A percentile compares a stretch with the other conserved stretches of the same genome.
Conservation (phyloP, 92 coral and sea anemone species). For the Umimayanthus kanabou region DNA sequence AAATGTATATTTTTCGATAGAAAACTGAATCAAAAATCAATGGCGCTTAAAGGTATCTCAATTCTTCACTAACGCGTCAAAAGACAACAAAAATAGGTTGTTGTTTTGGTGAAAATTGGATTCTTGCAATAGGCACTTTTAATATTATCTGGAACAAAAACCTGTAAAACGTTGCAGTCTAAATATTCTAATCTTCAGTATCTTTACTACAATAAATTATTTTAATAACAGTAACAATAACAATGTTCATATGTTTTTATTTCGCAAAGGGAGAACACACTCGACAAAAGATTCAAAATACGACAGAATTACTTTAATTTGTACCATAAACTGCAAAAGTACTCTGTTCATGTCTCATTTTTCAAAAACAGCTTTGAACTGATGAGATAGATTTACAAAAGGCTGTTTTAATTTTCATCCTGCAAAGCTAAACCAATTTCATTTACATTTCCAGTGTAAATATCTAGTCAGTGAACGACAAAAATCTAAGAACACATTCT, state of each 20-base stretch:
- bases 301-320: not conserved
- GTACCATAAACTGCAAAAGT: not conserved
- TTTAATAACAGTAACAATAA: not conserved
- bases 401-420: not conserved
- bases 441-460: slow-evolving; percentile 10
- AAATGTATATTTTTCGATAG: too few species aligned
- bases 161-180: not conserved
- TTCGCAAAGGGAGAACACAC: not conserved
- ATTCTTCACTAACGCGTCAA: not conserved
- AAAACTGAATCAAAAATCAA: too few species aligned
- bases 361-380: not conserved
- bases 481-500: not conserved
- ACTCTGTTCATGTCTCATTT: not conserved
- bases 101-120: not conserved
- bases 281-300: not conserved
- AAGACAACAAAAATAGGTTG: not conserved
- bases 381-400: not conserved
- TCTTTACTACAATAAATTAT: not conserved
- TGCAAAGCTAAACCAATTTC: slow-evolving; percentile 6
- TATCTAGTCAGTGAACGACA: not conserved
- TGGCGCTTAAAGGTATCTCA: too few species aligned
- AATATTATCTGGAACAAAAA: not conserved
- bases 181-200: not conserved
- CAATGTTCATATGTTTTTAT: not conserved
- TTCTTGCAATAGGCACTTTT: not conserved